A percentile compares a stretch with the other conserved stretches of the same genome.
These are phyloP conservation scores for Cyprinodon diabolis DNA, from an alignment of 2,797 vertebrate genomes.

Conservation along the genomic window DNA sequence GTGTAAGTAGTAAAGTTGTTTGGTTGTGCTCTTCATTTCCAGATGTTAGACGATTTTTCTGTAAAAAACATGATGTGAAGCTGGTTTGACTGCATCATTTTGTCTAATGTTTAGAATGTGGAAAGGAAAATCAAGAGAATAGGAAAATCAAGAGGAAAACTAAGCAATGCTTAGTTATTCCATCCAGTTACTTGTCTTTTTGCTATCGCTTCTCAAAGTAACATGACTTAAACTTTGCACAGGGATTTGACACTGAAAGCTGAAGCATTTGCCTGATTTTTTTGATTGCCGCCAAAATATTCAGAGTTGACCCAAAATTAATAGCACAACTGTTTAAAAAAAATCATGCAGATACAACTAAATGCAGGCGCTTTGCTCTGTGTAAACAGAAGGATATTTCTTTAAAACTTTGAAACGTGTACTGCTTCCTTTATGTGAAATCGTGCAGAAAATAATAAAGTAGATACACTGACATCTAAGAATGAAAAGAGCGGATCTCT, in stretches of 20 bases:
- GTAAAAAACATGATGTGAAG: conserved; percentile 32
- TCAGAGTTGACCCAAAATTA: too few relatives aligned
- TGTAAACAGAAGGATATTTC: too few relatives aligned
- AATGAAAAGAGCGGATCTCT: too few relatives aligned
- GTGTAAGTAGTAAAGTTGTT: conserved; percentile 29
- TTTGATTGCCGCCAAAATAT: too few relatives aligned
- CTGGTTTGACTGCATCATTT: conserved; percentile 9
- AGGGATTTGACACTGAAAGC: conserved; percentile 10
- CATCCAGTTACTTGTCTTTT: neutral
- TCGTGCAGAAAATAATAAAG: too few relatives aligned
- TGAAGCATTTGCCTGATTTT: neutral
- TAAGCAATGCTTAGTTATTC: neutral
- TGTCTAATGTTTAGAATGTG: conserved; percentile 16
- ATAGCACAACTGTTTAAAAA: too few relatives aligned
- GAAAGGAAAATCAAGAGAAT: conserved; percentile 10
- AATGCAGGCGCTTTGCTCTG: too few relatives aligned
- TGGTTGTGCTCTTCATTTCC: conserved; percentile 16
- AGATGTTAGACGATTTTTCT: conserved; percentile 27
- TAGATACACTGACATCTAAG: too few relatives aligned
- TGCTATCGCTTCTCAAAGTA: conserved; percentile 2
- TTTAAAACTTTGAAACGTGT: too few relatives aligned
- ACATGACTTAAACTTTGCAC: neutral
- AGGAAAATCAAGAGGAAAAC: neutral
- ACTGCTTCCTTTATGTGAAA: too few relatives aligned
- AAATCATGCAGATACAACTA: too few relatives aligned